Percentiles rank a stretch among this genome's conserved stretches.
phyloP scores from a whole-genome alignment of 2,113 vertebrate genomes.

The Butastur rufipennis region DNA sequence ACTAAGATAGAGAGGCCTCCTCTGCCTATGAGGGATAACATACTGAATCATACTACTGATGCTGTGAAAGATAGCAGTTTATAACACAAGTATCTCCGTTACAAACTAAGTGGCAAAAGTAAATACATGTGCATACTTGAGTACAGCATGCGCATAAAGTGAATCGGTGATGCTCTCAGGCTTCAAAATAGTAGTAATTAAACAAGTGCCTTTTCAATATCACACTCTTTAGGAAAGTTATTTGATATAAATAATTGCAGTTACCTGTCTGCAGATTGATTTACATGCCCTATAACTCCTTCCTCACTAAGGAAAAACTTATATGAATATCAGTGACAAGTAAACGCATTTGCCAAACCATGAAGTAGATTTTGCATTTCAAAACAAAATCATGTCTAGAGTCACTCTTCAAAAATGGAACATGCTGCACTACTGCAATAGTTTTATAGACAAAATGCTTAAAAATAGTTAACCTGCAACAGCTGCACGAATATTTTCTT shows the following conservation, averaged over 20 bases:
- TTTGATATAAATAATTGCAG: background rate
- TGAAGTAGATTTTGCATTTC: background rate
- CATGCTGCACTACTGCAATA: background rate
- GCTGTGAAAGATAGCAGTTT: background rate
- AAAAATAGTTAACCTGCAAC: constrained; percentile 77
- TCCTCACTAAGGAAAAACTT: background rate
- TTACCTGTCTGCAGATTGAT: background rate
- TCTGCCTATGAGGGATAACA: background rate
- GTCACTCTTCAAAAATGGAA: background rate
- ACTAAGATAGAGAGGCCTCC: background rate
- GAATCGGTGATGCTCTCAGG: background rate
- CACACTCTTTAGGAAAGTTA: background rate
- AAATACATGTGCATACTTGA: background rate
- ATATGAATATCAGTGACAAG: background rate
- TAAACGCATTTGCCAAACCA: background rate
- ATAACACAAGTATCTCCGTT: background rate
- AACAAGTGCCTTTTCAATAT: background rate
- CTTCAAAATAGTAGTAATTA: background rate
- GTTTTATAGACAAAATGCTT: background rate
- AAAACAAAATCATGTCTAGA: background rate
- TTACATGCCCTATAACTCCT: background rate
- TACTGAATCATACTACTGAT: background rate
- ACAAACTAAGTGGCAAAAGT: background rate
- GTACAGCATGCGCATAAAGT: background rate
- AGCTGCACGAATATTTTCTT: constrained; percentile 90